Conservation (phyloP, 2,888 invertebrate species). For the Suillia variegata region DNA sequence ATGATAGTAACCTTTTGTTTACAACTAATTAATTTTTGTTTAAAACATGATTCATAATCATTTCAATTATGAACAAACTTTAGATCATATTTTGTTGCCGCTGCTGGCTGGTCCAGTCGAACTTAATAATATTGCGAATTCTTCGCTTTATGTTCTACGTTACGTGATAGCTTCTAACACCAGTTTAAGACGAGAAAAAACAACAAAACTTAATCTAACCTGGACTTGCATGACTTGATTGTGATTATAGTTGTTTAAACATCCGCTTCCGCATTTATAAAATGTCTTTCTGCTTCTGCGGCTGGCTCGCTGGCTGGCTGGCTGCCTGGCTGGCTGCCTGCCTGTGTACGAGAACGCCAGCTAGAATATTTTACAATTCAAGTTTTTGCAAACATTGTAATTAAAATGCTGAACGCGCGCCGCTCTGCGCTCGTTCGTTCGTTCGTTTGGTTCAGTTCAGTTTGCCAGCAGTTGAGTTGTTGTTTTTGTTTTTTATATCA, state of each 20-base stretch:
- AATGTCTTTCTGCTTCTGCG: constrained; percentile 41
- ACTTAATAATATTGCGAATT: too few species aligned
- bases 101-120: too few species aligned
- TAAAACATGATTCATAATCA: too few species aligned
- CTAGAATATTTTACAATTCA: constrained; percentile 51
- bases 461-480: neutral
- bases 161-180: constrained; percentile 3
- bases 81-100: too few species aligned
- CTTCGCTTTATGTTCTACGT: neutral
- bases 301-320: constrained; percentile 5
- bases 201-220: constrained; percentile 18
- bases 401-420: constrained; percentile 30
- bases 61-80: too few species aligned
- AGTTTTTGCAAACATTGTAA: constrained; percentile 37
- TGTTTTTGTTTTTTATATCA: neutral
- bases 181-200: too few species aligned
- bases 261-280: constrained; percentile 59
- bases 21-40: too few species aligned
- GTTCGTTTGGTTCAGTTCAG: neutral
- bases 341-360: constrained; percentile 4
- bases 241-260: constrained; percentile 54
- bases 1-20: too few species aligned
- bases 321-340: neutral
- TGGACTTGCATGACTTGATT: constrained; percentile 54
- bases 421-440: too few species aligned